phyloP scores from a whole-genome alignment of 2,797 vertebrate genomes.

The Falco columbarius region DNA sequence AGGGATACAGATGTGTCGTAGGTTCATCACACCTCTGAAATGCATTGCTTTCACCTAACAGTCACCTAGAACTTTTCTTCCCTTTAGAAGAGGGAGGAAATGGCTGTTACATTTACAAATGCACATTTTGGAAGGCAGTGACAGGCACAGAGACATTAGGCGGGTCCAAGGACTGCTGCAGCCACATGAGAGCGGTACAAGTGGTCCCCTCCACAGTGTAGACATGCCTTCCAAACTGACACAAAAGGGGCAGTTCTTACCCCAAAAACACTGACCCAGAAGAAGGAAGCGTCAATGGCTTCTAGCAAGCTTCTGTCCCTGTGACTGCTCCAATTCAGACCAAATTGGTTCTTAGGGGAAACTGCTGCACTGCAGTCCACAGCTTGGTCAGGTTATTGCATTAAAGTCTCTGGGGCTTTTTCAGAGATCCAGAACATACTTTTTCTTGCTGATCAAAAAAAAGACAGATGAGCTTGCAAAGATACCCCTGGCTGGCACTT shows the following conservation, averaged over 20 bases:
- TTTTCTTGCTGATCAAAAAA: background rate
- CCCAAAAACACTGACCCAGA: background rate
- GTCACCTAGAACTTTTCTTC: background rate
- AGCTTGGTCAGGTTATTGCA: background rate
- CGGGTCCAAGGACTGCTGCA: background rate
- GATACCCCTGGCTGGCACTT: background rate
- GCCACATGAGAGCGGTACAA: fast-evolving
- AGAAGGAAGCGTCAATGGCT: background rate
- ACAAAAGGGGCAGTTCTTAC: background rate
- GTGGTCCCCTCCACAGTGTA: background rate
- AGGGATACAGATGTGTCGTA: background rate
- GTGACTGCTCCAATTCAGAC: background rate
- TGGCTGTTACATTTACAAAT: background rate
- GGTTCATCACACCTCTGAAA: background rate
- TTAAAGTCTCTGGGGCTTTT: background rate
- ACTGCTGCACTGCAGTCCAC: background rate
- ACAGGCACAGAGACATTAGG: background rate
- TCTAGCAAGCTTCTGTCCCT: background rate
- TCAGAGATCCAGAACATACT: background rate
- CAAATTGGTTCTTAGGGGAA: background rate
- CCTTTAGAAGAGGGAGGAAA: background rate
- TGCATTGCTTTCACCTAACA: background rate
- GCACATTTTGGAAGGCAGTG: background rate
- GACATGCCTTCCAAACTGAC: background rate
- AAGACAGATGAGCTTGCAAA: slow-evolving; percentile 6